Evolutionary conservation across 2,113 vertebrate genomes (phyloP), one percentile per base, ranked within the genome.

Genomic region (Phrynosoma blainvillii): DNA sequence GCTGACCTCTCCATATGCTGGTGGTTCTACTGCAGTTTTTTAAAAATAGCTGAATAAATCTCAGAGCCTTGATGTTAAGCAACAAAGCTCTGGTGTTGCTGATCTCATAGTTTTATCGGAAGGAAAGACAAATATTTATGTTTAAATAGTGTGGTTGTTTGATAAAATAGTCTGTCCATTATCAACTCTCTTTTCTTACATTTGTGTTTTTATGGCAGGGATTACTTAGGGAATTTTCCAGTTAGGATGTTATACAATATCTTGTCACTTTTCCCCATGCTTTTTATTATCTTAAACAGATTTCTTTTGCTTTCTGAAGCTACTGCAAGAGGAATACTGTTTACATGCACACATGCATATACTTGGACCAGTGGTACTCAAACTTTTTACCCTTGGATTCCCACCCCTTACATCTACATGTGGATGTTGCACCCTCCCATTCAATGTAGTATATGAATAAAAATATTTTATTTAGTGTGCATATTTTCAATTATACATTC

Each of bases 1-100:
- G 10, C 2, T 27, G 8, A 42, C 89, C 89, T 91, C 40, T 56
- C 18, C 77, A 86, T 91, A n/a, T 18, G 18, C 32, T 42, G 14
- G 0, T 66, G 78, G 91, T 92, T 88, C 86, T 89, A 89, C 68
- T 90, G 89, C 87, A 93, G 93, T 90, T 21, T 92, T 88, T 85
- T 82, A 85, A 47, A 79, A 47, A 79, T 84, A 84, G 66, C 11
- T 86, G 40, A 52, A 21, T 88, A 89, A 84, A 0, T 81, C 82
- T 75, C 82, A 84, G 42, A 85, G 52, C 66, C 81, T 88, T 27
- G 59, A 52, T 0, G 0, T 89, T 84, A 88, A 30, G 88, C 83
- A 54, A 88, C 77, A 86, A 75, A 83, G 88, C 54, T 20, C 84
- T 84, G 84, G 66, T 70, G 23, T 10, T 70, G 66, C 66, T 70